Evolutionary conservation across 64 coral and sea anemone genomes (phyloP), one percentile per base, ranked within the genome.

Genomic region (Montipora efflorescens): DNA sequence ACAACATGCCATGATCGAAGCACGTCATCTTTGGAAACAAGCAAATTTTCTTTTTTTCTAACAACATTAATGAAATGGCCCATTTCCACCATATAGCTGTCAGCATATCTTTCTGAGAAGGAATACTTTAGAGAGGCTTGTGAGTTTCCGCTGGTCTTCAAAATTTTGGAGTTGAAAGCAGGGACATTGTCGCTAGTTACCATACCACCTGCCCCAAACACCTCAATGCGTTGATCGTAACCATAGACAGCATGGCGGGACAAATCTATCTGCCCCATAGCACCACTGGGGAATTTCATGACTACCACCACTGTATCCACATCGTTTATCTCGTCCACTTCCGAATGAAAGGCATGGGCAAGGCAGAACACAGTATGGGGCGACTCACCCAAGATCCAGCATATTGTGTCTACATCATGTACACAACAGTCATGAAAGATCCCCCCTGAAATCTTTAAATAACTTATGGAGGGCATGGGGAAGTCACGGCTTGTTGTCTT

Each of bases 231-330:
- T 72, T 98, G 97, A 59, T 98, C 97, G 36, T 98, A 95, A 0
- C 97, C 97, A 88, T 82, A 98, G 16, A 78, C 79, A n/a, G 94
- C 87, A 67, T 80, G 89, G 12, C 97, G 87, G 5, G 94, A 95
- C 16, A 98, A 10, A 89, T 98, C 93, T 73, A 98, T 93, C 7
- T 92, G 69, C 36, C 90, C 97, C 7, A 98, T 86, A 4, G 69
- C 80, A 13, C 97, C 97, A 83, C 94, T 93, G n/a, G 97, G 97
- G 78, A 98, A 98, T 23, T 95, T 98, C 58, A 98, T 79, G 19
- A 92, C 76, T 45, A 98, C 95, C 18, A 75, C 91, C 67, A 98
- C 76, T 23, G 87, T 93, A 67, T 98, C 97, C 12, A 95, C 94
- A 83, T 98, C 97, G 23, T 87, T 88, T 2, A 98, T 4, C 2